Evolutionary conservation across 2,888 invertebrate species (phyloP).

Genomic region (Neoscelio sp.): DNA sequence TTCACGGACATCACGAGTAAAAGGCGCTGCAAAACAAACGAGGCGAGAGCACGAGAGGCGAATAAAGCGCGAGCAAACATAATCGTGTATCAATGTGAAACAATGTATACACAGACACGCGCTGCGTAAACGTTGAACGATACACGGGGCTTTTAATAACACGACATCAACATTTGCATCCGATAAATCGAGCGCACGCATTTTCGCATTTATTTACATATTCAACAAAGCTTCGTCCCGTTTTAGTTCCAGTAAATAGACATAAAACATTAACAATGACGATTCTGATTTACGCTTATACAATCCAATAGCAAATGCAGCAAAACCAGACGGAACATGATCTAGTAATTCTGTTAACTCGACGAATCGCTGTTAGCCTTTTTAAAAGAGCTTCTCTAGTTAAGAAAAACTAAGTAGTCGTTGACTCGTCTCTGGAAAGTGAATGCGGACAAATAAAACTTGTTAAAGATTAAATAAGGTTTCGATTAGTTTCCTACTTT

Average conservation of each 20-base stretch:
- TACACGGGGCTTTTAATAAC: conserved; percentile 56
- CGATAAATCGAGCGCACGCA: conserved; percentile 30
- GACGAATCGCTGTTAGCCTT: no score
- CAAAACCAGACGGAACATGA: no score
- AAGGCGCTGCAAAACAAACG: conserved; percentile 68
- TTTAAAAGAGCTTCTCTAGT: no score
- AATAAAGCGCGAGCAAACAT: conserved; percentile 67
- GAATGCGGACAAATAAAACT: no score
- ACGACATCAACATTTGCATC: conserved; percentile 33
- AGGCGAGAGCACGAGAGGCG: conserved; percentile 57
- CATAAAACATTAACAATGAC: conserved; percentile 17
- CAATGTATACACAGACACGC: conserved; percentile 33
- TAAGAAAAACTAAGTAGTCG: no score
- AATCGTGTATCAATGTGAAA: conserved; percentile 54
- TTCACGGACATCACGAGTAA: conserved; percentile 65
- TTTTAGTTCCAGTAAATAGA: conserved; percentile 13
- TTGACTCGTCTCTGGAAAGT: no score
- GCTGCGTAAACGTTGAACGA: conserved; percentile 38
- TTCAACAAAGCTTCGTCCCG: conserved; percentile 22
- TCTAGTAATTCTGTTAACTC: no score
- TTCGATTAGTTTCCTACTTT: no score
- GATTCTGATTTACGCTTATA: conserved; percentile 39
- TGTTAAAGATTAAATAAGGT: no score
- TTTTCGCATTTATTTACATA: conserved; percentile 53
- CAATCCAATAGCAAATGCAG: conserved; percentile 1